These are phyloP conservation scores for Balaeniceps rex DNA, from an alignment of 2,113 vertebrate genomes.

Conservation along the genomic window DNA sequence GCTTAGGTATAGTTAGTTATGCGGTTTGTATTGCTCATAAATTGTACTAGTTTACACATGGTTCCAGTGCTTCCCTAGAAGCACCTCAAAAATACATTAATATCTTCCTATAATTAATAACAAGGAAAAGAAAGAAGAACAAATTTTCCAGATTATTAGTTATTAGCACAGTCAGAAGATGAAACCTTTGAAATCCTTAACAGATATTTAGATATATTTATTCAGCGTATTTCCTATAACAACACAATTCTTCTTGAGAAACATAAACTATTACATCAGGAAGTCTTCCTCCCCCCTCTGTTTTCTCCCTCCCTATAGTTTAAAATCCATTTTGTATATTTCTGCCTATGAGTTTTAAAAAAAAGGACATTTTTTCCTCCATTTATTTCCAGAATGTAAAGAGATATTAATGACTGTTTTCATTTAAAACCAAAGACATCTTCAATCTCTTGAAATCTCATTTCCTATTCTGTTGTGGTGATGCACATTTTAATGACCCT, in stretches of 20 bases:
- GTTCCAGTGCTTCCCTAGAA: not conserved
- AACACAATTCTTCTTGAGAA: not conserved
- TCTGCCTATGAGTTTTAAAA: not conserved
- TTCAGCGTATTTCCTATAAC: not conserved
- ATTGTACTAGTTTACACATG: not conserved
- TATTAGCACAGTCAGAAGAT: not conserved
- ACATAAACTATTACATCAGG: not conserved
- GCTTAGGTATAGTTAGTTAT: not conserved
- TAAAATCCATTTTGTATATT: not conserved
- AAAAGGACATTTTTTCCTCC: fast-evolving
- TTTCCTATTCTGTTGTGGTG: not conserved
- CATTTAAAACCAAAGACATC: not conserved
- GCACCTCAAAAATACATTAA: not conserved
- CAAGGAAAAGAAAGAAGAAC: not conserved
- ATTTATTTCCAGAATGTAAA: not conserved
- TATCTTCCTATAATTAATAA: not conserved
- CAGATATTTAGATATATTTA: not conserved
- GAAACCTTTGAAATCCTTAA: not conserved
- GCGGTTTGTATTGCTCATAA: not conserved
- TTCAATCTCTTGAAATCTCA: not conserved
- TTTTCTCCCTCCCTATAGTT: not conserved
- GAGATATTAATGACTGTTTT: not conserved
- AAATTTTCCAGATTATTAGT: not conserved
- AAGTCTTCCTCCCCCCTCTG: not conserved
- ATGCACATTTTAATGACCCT: not conserved